Evolutionary conservation across 2,797 vertebrate species (phyloP), one percentile per base, ranked within the genome.

Genomic region (Menidia menidia): DNA sequence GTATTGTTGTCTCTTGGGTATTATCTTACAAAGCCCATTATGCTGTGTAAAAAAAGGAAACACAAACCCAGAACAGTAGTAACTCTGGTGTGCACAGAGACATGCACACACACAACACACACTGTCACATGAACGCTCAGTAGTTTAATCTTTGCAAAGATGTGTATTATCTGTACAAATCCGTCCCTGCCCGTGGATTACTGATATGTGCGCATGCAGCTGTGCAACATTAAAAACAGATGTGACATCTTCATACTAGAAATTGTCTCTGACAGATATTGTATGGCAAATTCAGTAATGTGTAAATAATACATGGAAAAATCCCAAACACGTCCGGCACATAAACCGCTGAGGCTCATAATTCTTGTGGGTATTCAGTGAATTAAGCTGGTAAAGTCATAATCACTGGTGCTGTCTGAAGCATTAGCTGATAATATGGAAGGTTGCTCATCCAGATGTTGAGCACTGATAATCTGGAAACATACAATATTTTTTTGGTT

Each of bases 21-120:
- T 94, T 93, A 94, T 92, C 89, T 93, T 92, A 91, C 91, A 94
- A 94, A 93, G 90, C 87, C 90, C 86, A 92, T 94, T 94, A 93
- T 91, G 80, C 68, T 60, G 68, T 68, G 91, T 90, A 91, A 88
- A 93, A 91, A 90, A 87, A 87, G 67, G 73, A 89, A 74, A 85
- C 78, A 76, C 63, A 68, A 84, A 71, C 78, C 56, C 77, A 71
- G 73, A 82, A 87, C 69, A 59, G 80, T 64, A 66, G 63, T 57
- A 84, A 87, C 74, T 82, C 77, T 42, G 41, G 25, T 64, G 72
- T 43, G 64, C 67, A 70, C 39, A 15, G 56, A 60, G 19, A 71
- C 55, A 70, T 32, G 35, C 10, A 68, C 75, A 80, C 75, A 68
- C 71, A 75, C 57, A 70, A 54, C 39, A 65, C 51, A 64, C 54